Base-by-base conservation (phyloP, 2,888 invertebrate genomes). In the Drosophila ochracea region DNA sequence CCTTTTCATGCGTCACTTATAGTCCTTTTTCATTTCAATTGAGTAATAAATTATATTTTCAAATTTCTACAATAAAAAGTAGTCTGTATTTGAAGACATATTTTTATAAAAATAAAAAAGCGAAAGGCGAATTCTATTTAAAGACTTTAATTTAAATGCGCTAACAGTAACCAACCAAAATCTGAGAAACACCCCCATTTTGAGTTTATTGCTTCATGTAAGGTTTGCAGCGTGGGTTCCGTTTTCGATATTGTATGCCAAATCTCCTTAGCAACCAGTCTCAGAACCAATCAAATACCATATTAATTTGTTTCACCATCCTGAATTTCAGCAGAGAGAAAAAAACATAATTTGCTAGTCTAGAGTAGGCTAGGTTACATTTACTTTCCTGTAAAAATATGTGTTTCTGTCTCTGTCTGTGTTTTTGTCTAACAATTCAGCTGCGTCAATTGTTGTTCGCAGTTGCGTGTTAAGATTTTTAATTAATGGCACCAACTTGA, bases 191-290 rank as follows among this genome's bases (percentile, higher is more conserved):
- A 47, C 57, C 16, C 37, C 54, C 11, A 43, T 41, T 5, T 55
- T 61, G 53, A 76, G 52, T 68, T 63, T 50, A 65, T 69, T 61
- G 53, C 47, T 77, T 68, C 43, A 49, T 52, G n/a, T 43, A 60
- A 70, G 68, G 62, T 65, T 77, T 84, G 71, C 68, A 83, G 87
- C 89, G 86, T 90, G 91, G 71, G 55, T 74, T 67, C 64, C 21
- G 11, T 68, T 76, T 59, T 33, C 49, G 28, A 70, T 60, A 37
- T 37, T 70, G 57, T 67, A 70, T 64, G 37, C 53, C 41, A 57
- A 69, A 66, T 64, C 60, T 54, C 21, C 35, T 58, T 49, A 35
- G 30, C 55, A 43, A 25, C 28, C 30, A 72, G 41, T 62, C 55
- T 54, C 25, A 41, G n/a, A 21, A 25, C 21, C 35, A 55, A 68